phyloP scores from a whole-genome alignment of 2,113 vertebrate genomes.

The Melozone crissalis region DNA sequence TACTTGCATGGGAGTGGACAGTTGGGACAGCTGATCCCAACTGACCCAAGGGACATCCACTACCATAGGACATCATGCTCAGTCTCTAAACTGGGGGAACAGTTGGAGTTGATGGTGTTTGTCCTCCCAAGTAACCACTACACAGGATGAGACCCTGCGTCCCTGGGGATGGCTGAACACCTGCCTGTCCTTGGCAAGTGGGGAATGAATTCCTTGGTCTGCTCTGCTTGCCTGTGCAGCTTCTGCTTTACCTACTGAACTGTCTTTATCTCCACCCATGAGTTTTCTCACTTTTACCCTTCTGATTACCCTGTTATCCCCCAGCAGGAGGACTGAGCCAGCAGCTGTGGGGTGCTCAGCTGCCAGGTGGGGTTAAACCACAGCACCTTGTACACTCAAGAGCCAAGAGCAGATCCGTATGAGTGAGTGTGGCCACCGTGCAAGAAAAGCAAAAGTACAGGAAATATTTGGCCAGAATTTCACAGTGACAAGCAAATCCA shows the following conservation, averaged over 20 bases:
- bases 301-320: accelerated
- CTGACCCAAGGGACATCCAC: background rate
- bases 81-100: background rate
- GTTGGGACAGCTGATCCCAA: background rate
- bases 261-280: background rate
- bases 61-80: background rate
- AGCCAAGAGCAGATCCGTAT: background rate
- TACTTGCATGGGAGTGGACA: background rate
- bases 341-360: background rate
- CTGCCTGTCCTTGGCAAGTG: background rate
- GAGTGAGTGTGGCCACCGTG: background rate
- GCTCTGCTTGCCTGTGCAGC: background rate
- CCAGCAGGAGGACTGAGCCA: background rate
- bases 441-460: background rate
- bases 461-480: background rate
- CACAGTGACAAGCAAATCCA: background rate
- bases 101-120: background rate
- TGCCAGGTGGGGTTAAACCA: background rate
- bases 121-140: background rate
- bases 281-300: background rate
- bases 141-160: background rate
- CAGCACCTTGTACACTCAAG: background rate
- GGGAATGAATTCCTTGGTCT: background rate
- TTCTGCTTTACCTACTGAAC: background rate
- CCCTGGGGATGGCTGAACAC: background rate